Percentiles rank a stretch among this genome's conserved stretches.
These are phyloP conservation scores for Phrynosoma blainvillii DNA, from an alignment of 2,113 vertebrate genomes.

Conservation along the genomic window DNA sequence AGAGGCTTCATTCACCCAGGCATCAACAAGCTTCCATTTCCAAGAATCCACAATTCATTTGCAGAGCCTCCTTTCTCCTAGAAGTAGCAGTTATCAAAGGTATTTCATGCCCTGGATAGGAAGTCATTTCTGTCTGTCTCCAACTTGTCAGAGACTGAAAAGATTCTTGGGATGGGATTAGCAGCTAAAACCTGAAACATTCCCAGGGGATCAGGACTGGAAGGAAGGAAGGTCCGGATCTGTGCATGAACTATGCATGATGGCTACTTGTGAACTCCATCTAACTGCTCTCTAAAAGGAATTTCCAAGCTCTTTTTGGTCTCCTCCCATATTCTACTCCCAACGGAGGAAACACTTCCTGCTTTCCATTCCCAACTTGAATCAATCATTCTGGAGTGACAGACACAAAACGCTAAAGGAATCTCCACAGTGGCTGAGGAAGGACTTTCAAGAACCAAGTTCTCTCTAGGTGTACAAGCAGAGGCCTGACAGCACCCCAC, in stretches of 20 bases:
- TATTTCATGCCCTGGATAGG: too few species aligned
- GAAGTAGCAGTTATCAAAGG: background rate
- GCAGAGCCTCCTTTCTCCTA: too few species aligned
- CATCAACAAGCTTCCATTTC: background rate
- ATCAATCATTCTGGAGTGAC: background rate
- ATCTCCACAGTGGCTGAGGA: background rate
- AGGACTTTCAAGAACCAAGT: background rate
- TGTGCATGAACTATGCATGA: background rate
- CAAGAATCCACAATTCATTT: background rate
- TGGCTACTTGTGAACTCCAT: background rate
- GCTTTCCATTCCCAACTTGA: background rate
- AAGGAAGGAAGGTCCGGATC: background rate
- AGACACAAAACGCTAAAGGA: background rate
- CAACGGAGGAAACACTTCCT: background rate
- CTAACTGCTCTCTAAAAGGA: background rate
- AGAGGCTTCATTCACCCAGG: too few species aligned
- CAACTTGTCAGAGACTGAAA: background rate
- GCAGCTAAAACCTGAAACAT: background rate
- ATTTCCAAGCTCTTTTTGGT: background rate
- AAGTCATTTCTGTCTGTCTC: background rate
- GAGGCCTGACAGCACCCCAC: slow-evolving; percentile 24
- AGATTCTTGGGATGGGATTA: background rate
- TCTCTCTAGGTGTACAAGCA: slow-evolving; percentile 20
- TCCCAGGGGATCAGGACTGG: background rate
- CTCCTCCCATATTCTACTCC: background rate